phyloP scores from a whole-genome alignment of 2,113 vertebrate genomes.

The Anas platyrhynchos region DNA sequence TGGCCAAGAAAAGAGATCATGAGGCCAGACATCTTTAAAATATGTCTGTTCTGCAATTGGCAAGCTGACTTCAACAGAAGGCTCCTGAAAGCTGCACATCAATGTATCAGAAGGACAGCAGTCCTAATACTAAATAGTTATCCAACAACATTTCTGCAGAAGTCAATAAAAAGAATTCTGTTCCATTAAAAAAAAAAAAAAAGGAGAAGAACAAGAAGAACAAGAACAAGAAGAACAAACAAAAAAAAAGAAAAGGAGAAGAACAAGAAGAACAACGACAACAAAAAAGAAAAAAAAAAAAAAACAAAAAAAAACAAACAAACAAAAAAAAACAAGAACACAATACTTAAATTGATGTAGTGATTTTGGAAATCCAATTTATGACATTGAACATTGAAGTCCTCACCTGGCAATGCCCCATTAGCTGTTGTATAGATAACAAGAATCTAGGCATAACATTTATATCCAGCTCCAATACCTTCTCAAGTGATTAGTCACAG shows the following conservation, averaged over 20 bases:
- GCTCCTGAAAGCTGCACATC: neutral
- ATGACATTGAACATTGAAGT: neutral
- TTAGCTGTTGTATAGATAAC: neutral
- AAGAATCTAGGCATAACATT: neutral
- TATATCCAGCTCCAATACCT: neutral
- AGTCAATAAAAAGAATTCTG: neutral
- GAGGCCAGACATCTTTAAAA: neutral
- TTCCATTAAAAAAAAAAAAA: neutral
- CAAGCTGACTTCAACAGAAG: neutral
- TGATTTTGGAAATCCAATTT: neutral
- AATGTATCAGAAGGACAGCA: neutral
- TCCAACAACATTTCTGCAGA: neutral
- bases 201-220: too few relatives aligned
- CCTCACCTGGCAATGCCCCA: neutral
- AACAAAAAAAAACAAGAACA: neutral
- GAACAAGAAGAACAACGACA: too few relatives aligned
- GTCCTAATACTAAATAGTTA: neutral
- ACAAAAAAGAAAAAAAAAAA: too few relatives aligned
- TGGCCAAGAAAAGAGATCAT: neutral
- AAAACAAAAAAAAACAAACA: too few relatives aligned
- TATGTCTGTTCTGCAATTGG: accelerated
- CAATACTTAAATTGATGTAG: neutral
- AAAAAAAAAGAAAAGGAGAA: too few relatives aligned
- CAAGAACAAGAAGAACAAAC: too few relatives aligned
- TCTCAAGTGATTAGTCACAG: neutral